phyloP scores from a whole-genome alignment of 2,797 vertebrate species.

The Myotis daubentonii region DNA sequence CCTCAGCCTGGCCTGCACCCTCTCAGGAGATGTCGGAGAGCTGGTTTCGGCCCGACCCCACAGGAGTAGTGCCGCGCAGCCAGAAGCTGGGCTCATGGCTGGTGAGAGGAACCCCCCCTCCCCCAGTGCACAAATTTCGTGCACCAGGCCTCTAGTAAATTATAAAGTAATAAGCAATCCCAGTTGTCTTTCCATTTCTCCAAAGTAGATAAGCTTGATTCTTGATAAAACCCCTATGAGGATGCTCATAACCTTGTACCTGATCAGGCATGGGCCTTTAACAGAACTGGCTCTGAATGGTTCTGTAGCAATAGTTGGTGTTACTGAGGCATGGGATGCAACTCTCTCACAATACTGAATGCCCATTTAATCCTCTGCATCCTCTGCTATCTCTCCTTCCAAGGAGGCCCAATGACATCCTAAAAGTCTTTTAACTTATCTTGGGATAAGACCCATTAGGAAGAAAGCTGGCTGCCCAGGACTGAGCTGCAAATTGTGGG shows the following conservation, averaged over 20 bases:
- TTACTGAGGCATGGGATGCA: neutral
- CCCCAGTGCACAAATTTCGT: too few species aligned
- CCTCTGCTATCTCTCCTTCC: neutral
- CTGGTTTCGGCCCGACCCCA: too few species aligned
- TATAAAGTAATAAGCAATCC: neutral
- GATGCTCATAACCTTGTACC: neutral
- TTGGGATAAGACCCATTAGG: neutral
- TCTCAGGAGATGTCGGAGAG: too few species aligned
- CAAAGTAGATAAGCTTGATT: neutral
- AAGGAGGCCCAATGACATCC: neutral
- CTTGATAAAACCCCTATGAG: neutral
- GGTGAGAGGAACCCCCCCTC: too few species aligned
- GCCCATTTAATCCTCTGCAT: neutral
- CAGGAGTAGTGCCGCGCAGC: too few species aligned
- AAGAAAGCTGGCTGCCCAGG: neutral
- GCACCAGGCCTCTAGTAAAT: too few species aligned
- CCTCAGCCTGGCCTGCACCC: too few species aligned
- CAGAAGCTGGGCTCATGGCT: too few species aligned
- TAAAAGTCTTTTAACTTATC: neutral
- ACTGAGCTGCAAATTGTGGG: neutral
- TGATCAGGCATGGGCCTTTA: neutral
- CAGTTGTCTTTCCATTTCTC: neutral
- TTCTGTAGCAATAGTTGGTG: neutral
- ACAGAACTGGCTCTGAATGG: neutral
- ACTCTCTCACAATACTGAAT: neutral